Conservation (phyloP, 2,888 invertebrate species). For the Morpho deidamia region DNA sequence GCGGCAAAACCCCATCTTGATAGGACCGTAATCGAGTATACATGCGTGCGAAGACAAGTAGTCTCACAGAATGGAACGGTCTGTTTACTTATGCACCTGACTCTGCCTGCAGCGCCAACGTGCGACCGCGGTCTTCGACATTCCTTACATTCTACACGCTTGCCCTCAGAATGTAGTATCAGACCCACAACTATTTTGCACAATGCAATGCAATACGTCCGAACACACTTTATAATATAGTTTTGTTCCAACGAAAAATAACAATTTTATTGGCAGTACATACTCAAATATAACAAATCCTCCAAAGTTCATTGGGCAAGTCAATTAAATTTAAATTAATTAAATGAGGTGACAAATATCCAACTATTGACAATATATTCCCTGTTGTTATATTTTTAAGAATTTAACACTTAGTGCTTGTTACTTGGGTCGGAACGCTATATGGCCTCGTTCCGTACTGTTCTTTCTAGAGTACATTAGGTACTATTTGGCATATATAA, state of each 20-base stretch:
- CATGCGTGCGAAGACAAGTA: constrained; percentile 18
- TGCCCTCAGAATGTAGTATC: constrained; percentile 67
- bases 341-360: constrained; percentile 53
- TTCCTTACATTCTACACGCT: constrained; percentile 66
- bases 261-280: neutral
- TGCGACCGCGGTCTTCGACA: constrained; percentile 47
- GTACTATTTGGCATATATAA: constrained; percentile 47
- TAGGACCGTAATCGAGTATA: constrained; percentile 51
- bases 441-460: constrained; percentile 43
- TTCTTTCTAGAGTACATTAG: constrained; percentile 38
- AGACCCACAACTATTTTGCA: constrained; percentile 61
- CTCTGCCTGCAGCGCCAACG: constrained; percentile 34
- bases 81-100: neutral
- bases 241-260: constrained; percentile 18
- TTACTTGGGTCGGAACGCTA: constrained; percentile 54
- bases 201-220: constrained; percentile 46
- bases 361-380: constrained; percentile 59
- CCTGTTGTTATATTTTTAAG: constrained; percentile 39
- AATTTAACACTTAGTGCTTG: constrained; percentile 69
- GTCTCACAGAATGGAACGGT: constrained; percentile 3
- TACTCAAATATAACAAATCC: no score
- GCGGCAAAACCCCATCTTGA: constrained; percentile 49
- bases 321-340: neutral
- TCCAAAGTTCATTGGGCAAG: neutral
- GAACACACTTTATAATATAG: constrained; percentile 31